Percentiles rank a stretch among this genome's conserved stretches.
These are phyloP conservation scores for Rhizomys pruinosus DNA, from an alignment of 2,113 vertebrate genomes.

Conservation along the genomic window DNA sequence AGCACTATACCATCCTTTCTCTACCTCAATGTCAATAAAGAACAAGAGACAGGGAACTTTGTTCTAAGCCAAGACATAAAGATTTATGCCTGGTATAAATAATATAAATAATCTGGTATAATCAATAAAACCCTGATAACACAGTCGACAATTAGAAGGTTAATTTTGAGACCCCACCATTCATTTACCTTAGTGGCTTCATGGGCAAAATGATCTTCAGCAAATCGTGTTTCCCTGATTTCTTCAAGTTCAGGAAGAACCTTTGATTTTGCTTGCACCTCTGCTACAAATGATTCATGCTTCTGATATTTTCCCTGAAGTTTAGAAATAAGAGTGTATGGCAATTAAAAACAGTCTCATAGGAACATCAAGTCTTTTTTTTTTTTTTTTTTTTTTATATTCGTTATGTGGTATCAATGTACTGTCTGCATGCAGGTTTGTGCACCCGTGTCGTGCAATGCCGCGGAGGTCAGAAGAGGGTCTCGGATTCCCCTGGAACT, in stretches of 20 bases:
- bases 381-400: too few species aligned
- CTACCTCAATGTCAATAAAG: not conserved
- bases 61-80: not conserved
- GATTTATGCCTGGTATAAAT: too few species aligned
- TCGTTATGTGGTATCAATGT: too few species aligned
- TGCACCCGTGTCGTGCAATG: too few species aligned
- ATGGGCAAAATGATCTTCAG: constrained; percentile 90
- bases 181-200: constrained; percentile 91
- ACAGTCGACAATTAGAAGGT: not conserved
- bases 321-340: constrained; percentile 41
- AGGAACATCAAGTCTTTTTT: not conserved
- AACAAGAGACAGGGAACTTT: not conserved
- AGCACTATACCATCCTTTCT: not conserved
- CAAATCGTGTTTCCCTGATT: constrained; percentile 88
- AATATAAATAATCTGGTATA: too few species aligned
- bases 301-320: constrained; percentile 93
- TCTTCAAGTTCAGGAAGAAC: constrained; percentile 91
- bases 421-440: too few species aligned
- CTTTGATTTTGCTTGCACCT: constrained; percentile 90
- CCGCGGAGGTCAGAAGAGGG: too few species aligned
- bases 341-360: not conserved
- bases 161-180: not conserved
- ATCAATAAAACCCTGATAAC: not conserved
- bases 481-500: too few species aligned
- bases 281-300: constrained; percentile 91